Conservation (phyloP, 2,113 vertebrate genomes). For the Alligator sinensis region DNA sequence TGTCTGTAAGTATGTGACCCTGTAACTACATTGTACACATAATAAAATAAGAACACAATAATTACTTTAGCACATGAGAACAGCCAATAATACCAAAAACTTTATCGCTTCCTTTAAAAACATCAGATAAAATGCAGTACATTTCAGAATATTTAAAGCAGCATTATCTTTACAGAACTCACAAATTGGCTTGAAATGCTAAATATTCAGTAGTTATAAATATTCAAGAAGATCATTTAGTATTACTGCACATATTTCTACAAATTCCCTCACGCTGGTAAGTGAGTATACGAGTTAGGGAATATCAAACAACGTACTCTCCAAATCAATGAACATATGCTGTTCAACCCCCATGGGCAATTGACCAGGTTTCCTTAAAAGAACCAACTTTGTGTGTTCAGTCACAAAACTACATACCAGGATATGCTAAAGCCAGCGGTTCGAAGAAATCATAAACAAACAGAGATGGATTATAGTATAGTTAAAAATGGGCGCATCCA, state of each 20-base stretch:
- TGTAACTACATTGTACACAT: background rate
- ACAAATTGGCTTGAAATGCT: background rate
- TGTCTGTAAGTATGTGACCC: background rate
- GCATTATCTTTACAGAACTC: background rate
- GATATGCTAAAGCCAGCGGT: background rate
- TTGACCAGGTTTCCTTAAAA: background rate
- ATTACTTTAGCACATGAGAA: background rate
- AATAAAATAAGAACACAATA: background rate
- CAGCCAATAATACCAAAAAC: background rate
- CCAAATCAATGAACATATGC: background rate
- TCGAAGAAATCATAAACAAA: background rate
- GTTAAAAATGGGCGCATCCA: too few species aligned
- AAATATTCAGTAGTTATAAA: background rate
- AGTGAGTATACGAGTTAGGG: background rate
- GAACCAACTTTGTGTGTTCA: fast-evolving
- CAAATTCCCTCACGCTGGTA: background rate
- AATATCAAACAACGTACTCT: background rate
- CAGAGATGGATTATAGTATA: background rate
- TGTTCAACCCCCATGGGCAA: background rate
- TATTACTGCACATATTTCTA: background rate
- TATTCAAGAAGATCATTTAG: background rate
- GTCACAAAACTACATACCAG: background rate
- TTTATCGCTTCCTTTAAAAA: background rate
- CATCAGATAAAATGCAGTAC: background rate
- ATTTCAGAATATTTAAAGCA: background rate